Conservation (phyloP, 2,888 invertebrate species). For the Latrodectus hesperus region DNA sequence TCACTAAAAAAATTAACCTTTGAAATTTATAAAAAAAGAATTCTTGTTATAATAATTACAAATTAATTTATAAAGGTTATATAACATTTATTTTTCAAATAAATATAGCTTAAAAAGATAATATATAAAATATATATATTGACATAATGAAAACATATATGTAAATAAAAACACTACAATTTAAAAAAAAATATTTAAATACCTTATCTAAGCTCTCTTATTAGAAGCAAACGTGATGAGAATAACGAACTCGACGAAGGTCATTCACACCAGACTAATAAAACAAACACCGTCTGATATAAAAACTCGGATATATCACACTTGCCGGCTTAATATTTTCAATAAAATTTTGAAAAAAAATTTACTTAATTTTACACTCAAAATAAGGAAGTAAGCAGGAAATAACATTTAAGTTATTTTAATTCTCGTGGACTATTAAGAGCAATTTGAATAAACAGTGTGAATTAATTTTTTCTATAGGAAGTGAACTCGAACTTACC, state of each 20-base stretch:
- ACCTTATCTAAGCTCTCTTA: background rate
- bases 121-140: too few species aligned
- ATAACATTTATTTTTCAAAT: too few species aligned
- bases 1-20: too few species aligned
- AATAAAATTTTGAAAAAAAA: background rate
- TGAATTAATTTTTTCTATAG: conserved; percentile 18
- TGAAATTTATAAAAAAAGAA: too few species aligned
- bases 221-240: background rate
- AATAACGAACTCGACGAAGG: conserved; percentile 29
- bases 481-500: conserved; percentile 61
- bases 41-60: too few species aligned
- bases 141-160: too few species aligned
- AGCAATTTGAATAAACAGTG: background rate
- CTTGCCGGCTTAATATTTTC: conserved; percentile 44
- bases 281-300: conserved; percentile 45
- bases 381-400: too few species aligned
- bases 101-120: too few species aligned
- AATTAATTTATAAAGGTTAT: too few species aligned
- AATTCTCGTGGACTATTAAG: background rate
- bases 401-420: too few species aligned
- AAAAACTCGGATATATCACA: background rate
- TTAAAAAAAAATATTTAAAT: background rate
- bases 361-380: background rate
- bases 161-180: background rate
- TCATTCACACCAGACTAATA: conserved; percentile 58